Percentiles rank a stretch among this genome's conserved stretches.
These are phyloP conservation scores for Orius insidiosus DNA, from an alignment of 1,140 invertebrate species.

Conservation along the genomic window DNA sequence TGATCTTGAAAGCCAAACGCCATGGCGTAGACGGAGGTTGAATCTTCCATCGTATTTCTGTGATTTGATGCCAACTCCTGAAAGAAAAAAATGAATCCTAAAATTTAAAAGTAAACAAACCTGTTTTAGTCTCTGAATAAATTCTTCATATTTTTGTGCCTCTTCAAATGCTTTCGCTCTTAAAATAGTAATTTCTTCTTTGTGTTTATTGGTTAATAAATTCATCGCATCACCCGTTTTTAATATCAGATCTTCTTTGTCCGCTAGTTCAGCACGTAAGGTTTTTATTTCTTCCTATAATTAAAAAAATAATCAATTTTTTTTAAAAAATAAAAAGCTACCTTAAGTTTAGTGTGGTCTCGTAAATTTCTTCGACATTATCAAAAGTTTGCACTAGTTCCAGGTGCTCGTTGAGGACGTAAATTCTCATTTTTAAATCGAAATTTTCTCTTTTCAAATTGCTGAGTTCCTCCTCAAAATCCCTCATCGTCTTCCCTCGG, in stretches of 20 bases:
- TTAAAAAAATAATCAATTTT: slow-evolving; percentile 2
- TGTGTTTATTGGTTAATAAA: slow-evolving; percentile 15
- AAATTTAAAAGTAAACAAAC: slow-evolving; percentile 10
- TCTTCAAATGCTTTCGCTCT: slow-evolving; percentile 6
- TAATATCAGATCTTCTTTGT: slow-evolving; percentile 19
- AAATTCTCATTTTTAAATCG: slow-evolving; percentile 74
- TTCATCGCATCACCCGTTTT: slow-evolving; percentile 18
- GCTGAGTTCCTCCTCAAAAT: slow-evolving; percentile 73
- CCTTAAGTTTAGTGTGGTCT: slow-evolving; percentile 65
- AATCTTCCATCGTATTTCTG: slow-evolving; percentile 14
- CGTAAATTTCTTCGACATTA: slow-evolving; percentile 42
- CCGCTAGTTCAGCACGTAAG: slow-evolving; percentile 14
- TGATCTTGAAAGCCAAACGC: slow-evolving; percentile 11
- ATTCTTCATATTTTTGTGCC: slow-evolving; percentile 9
- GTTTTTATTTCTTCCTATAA: slow-evolving; percentile 16
- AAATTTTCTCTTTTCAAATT: slow-evolving; percentile 79
- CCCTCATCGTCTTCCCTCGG: slow-evolving; percentile 49
- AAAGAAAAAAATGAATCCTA: not conserved
- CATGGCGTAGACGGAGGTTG: slow-evolving; percentile 15
- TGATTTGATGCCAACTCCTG: slow-evolving; percentile 6
- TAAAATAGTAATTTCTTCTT: slow-evolving; percentile 11
- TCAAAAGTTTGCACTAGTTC: slow-evolving; percentile 36
- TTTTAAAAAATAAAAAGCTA: slow-evolving; percentile 23
- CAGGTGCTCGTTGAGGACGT: slow-evolving; percentile 75
- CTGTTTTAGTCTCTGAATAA: slow-evolving; percentile 14